Base-by-base conservation (phyloP, 2,113 vertebrate genomes). In the Heteronetta atricapilla region DNA sequence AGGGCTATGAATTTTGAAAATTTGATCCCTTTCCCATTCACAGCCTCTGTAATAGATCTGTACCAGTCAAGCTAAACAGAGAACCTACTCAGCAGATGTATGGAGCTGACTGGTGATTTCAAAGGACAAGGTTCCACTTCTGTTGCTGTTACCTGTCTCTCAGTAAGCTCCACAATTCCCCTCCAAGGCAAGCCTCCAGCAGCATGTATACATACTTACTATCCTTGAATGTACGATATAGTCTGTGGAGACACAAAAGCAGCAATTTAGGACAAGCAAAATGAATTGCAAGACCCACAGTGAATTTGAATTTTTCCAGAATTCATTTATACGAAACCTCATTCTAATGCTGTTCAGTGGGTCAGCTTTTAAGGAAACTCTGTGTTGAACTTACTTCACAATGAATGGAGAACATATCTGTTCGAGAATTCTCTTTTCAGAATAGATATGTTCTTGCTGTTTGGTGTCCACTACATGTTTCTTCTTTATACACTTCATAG, bases 401-500 rank as follows among this genome's bases (percentile, higher is more conserved):
- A 99, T 97, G 70, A 99, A 99, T 0, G 97, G 98, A 16, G 98
- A 99, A 70, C 98, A 98, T 31, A 97, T 97, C 89, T 99, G 98
- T 93, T 98, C 98, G 0, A 99, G 98, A 83, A 99, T 99, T 92
- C 98, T 98, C 97, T 99, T 99, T 89, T 99, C 99, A 1, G 99
- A 99, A 96, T 99, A 99, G 82, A 99, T 97, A 23, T 99, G 99
- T 62, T 99, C 99, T 67, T 99, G 99, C 60, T 99, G 99, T 31
- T 98, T 98, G 7, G 98, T 99, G 76, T 99, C 99, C 48, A 99
- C 99, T 7, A 99, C 94, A 8, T 99, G 99, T 64, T 98, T 98
- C 97, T 99, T 99, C 97, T 98, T 99, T 63, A 99, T 99, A 76
- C 99, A 99, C 91, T 99, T 99, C 97, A 99, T 98, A 64, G 99